Percentiles rank a stretch among this genome's conserved stretches.
Conservation (phyloP, 2,113 vertebrate species). For the Zapus hudsonius region DNA sequence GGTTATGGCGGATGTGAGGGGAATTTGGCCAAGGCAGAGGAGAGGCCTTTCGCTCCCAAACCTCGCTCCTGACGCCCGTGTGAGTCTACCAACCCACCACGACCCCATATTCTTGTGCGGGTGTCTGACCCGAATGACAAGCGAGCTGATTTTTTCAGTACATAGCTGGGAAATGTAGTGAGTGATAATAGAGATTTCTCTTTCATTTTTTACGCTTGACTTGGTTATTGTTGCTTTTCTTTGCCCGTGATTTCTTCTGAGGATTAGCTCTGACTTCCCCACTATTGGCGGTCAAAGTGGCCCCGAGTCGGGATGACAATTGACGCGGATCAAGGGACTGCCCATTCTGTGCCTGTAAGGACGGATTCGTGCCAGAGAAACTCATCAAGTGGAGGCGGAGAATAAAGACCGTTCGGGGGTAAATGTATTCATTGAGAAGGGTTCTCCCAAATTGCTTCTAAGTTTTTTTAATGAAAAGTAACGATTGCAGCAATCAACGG, state of each 20-base stretch:
- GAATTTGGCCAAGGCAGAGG: slow-evolving; percentile 94
- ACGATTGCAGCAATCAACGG: slow-evolving; percentile 91
- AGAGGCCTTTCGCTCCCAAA: slow-evolving; percentile 93
- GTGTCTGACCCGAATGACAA: slow-evolving; percentile 99
- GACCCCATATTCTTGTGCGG: slow-evolving; percentile 96
- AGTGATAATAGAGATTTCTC: slow-evolving; percentile 99
- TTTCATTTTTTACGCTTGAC: slow-evolving; percentile 99
- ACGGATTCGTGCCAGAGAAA: slow-evolving; percentile 92
- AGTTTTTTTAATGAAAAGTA: slow-evolving; percentile 92
- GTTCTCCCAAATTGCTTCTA: slow-evolving; percentile 89
- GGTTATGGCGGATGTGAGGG: slow-evolving; percentile 98
- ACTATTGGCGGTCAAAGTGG: slow-evolving; percentile 97
- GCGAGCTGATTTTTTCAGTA: slow-evolving; percentile 97
- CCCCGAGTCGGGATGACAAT: slow-evolving; percentile 97
- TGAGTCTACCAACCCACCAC: slow-evolving; percentile 98
- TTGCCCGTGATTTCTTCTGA: slow-evolving; percentile 98
- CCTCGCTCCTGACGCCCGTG: slow-evolving; percentile 98
- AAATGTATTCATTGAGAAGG: slow-evolving; percentile 92
- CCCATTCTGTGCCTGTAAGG: slow-evolving; percentile 93
- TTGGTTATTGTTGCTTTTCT: slow-evolving; percentile 99
- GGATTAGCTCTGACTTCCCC: slow-evolving; percentile 99
- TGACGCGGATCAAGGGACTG: slow-evolving; percentile 97
- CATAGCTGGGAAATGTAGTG: slow-evolving; percentile 98
- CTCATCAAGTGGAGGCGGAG: slow-evolving; percentile 91
- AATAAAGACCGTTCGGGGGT: slow-evolving; percentile 90